Percentiles rank a stretch among this genome's conserved stretches.
phyloP scores from a whole-genome alignment of 2,888 invertebrate species.

The Corbicula japonica region DNA sequence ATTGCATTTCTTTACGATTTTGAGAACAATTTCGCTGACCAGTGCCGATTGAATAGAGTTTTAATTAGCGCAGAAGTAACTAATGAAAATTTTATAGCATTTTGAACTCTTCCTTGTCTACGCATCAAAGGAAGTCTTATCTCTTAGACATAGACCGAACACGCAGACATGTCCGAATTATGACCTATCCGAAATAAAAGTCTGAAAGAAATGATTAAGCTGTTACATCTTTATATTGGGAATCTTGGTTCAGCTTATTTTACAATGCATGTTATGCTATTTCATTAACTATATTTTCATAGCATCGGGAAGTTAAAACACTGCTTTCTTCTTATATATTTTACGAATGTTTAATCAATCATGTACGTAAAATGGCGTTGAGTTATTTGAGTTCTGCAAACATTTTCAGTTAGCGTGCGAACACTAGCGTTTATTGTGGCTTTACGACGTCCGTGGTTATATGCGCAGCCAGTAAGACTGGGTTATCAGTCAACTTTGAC shows the following conservation, averaged over 20 bases:
- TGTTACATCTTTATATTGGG: no score
- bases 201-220: slow-evolving; percentile 7
- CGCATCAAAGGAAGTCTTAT: slow-evolving; percentile 57
- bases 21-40: slow-evolving; percentile 23
- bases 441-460: slow-evolving; percentile 26
- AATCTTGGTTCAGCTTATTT: no score
- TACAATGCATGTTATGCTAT: no score
- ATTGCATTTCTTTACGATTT: slow-evolving; percentile 49
- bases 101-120: slow-evolving; percentile 43
- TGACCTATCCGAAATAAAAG: slow-evolving; percentile 34
- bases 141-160: slow-evolving; percentile 22
- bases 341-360: no score
- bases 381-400: no score
- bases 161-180: slow-evolving; percentile 41
- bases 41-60: slow-evolving; percentile 36
- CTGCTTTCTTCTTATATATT: no score
- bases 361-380: no score
- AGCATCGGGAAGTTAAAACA: no score
- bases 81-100: slow-evolving; percentile 65
- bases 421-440: no score
- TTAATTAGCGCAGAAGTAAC: slow-evolving; percentile 60
- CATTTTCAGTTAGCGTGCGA: no score
- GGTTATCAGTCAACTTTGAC: slow-evolving; percentile 51
- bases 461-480: slow-evolving; percentile 36
- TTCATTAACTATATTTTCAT: no score